Conservation (phyloP, 2,888 invertebrate genomes). For the Lepidochitona cinerea region DNA sequence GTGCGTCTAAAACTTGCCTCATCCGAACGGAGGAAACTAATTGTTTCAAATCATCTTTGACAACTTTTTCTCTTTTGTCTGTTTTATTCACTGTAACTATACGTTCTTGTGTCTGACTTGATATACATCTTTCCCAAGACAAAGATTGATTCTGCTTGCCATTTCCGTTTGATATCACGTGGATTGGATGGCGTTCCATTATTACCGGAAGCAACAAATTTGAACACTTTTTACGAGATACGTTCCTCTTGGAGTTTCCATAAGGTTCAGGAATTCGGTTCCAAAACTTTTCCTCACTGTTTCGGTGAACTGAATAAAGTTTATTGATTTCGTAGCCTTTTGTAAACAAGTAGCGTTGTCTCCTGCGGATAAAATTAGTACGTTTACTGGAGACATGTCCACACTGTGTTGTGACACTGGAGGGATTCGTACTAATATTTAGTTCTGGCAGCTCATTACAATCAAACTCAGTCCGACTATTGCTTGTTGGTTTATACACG, state of each 20-base stretch:
- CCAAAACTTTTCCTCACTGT: conserved; percentile 13
- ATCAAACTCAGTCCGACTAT: conserved; percentile 1
- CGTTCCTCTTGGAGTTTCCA: neutral
- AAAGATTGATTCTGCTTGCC: neutral
- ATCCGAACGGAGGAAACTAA: neutral
- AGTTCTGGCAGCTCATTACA: too few species aligned
- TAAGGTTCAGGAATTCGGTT: too few species aligned
- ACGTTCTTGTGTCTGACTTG: neutral
- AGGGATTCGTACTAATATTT: neutral
- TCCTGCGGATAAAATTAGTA: neutral
- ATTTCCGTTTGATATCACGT: neutral
- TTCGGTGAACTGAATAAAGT: conserved; percentile 22
- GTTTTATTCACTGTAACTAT: neutral
- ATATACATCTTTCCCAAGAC: neutral
- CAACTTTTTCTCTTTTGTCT: neutral
- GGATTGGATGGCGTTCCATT: neutral
- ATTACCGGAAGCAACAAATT: neutral
- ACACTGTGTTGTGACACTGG: neutral
- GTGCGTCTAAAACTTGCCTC: neutral
- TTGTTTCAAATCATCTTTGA: neutral
- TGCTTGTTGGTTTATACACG: conserved; percentile 13
- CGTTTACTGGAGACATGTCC: neutral
- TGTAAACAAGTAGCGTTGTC: conserved; percentile 25
- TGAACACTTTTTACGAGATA: neutral
- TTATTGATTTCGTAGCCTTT: conserved; percentile 24